Conservation (phyloP, 2,113 vertebrate species). For the Thunnus maccoyii region DNA sequence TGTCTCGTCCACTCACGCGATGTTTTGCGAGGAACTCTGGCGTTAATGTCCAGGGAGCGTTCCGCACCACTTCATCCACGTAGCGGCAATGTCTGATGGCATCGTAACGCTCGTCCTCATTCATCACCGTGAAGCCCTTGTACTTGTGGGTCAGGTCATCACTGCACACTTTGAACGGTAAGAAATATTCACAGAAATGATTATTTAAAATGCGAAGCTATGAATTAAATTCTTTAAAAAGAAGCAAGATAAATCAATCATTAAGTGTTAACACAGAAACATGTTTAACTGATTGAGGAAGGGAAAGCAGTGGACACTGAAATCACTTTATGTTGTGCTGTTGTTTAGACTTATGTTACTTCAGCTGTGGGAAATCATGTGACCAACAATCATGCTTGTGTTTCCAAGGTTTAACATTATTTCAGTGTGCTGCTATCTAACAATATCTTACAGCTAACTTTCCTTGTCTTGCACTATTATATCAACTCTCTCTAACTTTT, state of each 20-base stretch:
- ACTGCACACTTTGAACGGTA: conserved; percentile 90
- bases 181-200: conserved; percentile 1
- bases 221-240: background rate
- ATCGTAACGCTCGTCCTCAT: conserved; percentile 95
- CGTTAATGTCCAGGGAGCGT: conserved; percentile 95
- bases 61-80: conserved; percentile 96
- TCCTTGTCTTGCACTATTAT: background rate
- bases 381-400: too few species aligned
- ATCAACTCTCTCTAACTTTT: too few species aligned
- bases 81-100: conserved; percentile 97
- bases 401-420: too few species aligned
- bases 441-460: background rate
- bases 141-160: conserved; percentile 97
- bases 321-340: background rate
- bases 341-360: background rate
- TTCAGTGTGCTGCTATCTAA: too few species aligned
- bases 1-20: conserved; percentile 83
- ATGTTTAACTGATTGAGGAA: background rate
- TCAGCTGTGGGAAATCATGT: background rate
- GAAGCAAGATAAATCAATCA: background rate
- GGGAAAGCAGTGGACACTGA: background rate
- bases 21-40: conserved; percentile 94
- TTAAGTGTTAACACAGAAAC: background rate
- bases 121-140: conserved; percentile 99
- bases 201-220: background rate